Conservation (phyloP, 2,888 invertebrate species). For the Entomobrya proxima region DNA sequence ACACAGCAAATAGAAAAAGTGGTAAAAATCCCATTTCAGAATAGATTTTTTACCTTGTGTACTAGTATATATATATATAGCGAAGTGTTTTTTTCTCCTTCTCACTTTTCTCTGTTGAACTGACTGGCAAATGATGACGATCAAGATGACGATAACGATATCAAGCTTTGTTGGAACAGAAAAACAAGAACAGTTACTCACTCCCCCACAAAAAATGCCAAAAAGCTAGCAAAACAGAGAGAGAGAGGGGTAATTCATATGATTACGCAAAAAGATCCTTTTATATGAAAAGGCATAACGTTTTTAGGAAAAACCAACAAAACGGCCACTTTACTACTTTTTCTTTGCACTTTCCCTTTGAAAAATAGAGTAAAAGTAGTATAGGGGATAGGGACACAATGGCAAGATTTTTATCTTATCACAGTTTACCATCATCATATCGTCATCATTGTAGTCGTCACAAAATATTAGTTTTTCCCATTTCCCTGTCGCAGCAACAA, state of each 20-base stretch:
- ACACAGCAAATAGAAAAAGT: conserved; percentile 28
- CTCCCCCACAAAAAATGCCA: neutral
- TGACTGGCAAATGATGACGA: conserved; percentile 11
- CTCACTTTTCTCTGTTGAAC: neutral
- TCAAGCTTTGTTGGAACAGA: neutral
- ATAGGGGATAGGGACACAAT: neutral
- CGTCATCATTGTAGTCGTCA: conserved; percentile 5
- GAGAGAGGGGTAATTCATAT: conserved; percentile 36
- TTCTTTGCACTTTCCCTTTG: too few species aligned
- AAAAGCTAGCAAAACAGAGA: neutral
- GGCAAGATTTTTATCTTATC: conserved; percentile 46
- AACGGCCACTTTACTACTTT: neutral
- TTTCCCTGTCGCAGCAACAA: conserved; percentile 27
- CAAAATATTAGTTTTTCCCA: conserved; percentile 5
- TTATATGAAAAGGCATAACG: neutral
- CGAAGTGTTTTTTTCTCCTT: too few species aligned
- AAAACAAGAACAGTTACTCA: neutral
- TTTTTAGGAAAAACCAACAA: neutral
- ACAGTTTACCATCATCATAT: conserved; percentile 2
- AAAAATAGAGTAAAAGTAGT: neutral
- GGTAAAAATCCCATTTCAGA: conserved; percentile 37
- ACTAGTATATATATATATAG: neutral
- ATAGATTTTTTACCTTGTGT: neutral
- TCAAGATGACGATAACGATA: conserved; percentile 12
- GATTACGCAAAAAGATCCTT: conserved; percentile 27